Percentiles rank a stretch among this genome's conserved stretches.
phyloP scores from a whole-genome alignment of 2,797 vertebrate genomes.

The Sebastes oblongus region DNA sequence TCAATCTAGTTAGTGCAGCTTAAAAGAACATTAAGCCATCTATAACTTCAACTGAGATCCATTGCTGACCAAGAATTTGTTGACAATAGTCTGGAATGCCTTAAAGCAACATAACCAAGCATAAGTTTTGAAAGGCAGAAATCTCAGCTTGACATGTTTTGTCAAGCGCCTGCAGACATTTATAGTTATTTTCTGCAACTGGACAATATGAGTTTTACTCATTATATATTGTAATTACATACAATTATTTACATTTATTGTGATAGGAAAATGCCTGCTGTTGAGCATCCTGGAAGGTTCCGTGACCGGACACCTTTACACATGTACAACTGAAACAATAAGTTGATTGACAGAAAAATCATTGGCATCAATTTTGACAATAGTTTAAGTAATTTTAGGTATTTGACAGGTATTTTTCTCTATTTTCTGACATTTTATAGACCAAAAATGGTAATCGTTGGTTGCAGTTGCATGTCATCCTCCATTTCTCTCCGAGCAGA shows the following conservation, averaged over 20 bases:
- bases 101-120: background rate
- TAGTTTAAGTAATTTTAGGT: background rate
- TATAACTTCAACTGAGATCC: slow-evolving; percentile 17
- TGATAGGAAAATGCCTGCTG: background rate
- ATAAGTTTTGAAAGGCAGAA: background rate
- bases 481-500: no score
- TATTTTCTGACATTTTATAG: no score
- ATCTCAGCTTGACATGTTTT: background rate
- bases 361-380: background rate
- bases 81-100: background rate
- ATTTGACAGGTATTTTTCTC: no score
- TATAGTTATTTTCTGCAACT: background rate
- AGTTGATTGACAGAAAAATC: background rate
- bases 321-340: background rate
- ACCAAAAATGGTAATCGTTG: no score
- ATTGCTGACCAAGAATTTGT: background rate
- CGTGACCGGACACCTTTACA: background rate
- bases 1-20: slow-evolving; percentile 39
- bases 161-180: background rate
- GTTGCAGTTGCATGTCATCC: no score
- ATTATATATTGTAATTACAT: background rate
- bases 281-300: background rate
- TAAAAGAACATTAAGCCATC: slow-evolving; percentile 35
- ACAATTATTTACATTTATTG: background rate
- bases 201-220: background rate